Evolutionary conservation across 2,113 vertebrate genomes (phyloP).

Genomic region (Corythoichthys intestinalis): DNA sequence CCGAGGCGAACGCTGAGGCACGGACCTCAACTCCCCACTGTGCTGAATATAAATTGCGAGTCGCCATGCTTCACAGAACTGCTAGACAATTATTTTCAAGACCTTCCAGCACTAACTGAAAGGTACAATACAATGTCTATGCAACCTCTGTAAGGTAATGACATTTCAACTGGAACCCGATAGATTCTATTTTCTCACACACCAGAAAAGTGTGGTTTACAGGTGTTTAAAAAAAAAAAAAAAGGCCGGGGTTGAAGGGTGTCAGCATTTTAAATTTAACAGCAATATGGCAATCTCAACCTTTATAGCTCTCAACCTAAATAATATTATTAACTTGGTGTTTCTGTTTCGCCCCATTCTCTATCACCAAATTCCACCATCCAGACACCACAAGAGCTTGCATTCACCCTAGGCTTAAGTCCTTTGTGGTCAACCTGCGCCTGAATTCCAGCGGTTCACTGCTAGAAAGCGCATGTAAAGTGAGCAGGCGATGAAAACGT

Average conservation of each 20-base stretch:
- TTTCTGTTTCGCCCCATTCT: slow-evolving; percentile 7
- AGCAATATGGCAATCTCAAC: neutral
- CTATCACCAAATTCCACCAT: slow-evolving; percentile 14
- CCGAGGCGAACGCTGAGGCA: slow-evolving; percentile 10
- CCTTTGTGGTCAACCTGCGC: slow-evolving; percentile 53
- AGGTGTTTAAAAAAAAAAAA: neutral
- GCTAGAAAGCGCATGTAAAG: slow-evolving; percentile 39
- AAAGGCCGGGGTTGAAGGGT: neutral
- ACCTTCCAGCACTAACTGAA: slow-evolving; percentile 21
- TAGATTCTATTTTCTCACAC: neutral
- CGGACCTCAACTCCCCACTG: slow-evolving; percentile 14
- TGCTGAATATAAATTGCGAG: slow-evolving; percentile 25
- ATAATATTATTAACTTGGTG: neutral
- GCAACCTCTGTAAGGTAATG: slow-evolving; percentile 5
- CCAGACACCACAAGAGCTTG: slow-evolving; percentile 15
- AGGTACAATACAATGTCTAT: slow-evolving; percentile 7
- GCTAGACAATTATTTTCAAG: slow-evolving; percentile 23
- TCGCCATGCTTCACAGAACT: slow-evolving; percentile 32
- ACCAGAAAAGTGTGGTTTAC: neutral
- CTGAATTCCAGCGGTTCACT: slow-evolving; percentile 47
- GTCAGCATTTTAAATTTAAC: neutral
- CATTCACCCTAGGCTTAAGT: slow-evolving; percentile 37
- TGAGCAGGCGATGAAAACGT: slow-evolving; percentile 26
- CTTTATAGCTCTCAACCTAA: neutral
- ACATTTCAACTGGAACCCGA: neutral